Evolutionary conservation across 2,113 vertebrate genomes (phyloP), one percentile per base, ranked within the genome.

Genomic region (Chionodraco myersi): DNA sequence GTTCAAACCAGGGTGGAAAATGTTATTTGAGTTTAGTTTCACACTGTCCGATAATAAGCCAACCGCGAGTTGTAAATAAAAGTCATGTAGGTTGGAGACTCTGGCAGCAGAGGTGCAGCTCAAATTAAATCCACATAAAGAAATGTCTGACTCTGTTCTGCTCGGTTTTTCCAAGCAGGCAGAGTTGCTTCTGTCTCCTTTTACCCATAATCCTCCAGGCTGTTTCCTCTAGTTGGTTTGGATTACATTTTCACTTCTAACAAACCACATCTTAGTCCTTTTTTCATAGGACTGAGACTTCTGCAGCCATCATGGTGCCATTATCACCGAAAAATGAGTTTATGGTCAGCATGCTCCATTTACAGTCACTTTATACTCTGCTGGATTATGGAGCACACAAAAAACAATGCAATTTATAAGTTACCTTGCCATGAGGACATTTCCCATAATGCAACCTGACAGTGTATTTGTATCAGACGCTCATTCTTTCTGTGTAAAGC

Each of bases 1-100:
- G 83, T 77, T 72, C 71, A 36, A 81, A 80, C 61, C 48, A 0
- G 77, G 83, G 78, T 87, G 88, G 89, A 89, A 91, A 79, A 90
- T 86, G 41, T 65, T 44, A 86, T 87, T 76, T 74, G 60, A 81
- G 90, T 86, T 75, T 64, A 62, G 84, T 77, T 89, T 83, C 75
- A 80, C 78, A 58, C 88, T 59, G 77, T 78, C 76, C 76, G 54
- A 74, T 77, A 78, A 91, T 75, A 70, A 73, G 72, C 77, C 51
- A 30, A 86, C 82, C 80, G 21, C 71, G 48, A 54, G 68, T 61
- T 79, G 86, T 88, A 89, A 87, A 88, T 85, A 89, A 69, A 80
- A 78, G 63, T 44, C 47, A 1, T 48, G 79, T 59, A 81, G 77
- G 85, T 83, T 83, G 1, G 59, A 85, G 80, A 77, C 72, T 23